Conservation (phyloP, 2,797 vertebrate genomes). For the Rhinogobio ventralis region DNA sequence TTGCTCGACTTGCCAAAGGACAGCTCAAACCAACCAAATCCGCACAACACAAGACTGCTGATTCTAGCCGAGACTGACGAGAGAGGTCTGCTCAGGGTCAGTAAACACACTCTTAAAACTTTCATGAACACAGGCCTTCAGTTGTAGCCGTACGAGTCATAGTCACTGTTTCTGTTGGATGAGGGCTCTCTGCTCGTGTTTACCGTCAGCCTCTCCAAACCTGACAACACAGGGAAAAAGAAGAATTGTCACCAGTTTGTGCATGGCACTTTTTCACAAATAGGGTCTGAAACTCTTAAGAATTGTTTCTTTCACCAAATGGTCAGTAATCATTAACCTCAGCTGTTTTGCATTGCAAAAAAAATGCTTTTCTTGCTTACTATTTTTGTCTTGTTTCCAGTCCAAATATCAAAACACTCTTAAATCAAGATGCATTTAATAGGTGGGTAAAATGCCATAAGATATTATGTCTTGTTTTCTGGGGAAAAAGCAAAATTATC, state of each 20-base stretch:
- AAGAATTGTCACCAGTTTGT: not conserved
- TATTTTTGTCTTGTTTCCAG: too few species aligned
- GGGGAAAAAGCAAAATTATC: too few species aligned
- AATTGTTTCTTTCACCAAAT: not conserved
- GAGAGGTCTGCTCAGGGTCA: not conserved
- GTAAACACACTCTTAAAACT: not conserved
- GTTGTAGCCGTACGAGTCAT: slow-evolving; percentile 65
- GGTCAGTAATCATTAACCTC: not conserved
- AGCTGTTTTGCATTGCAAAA: too few species aligned
- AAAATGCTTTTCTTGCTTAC: too few species aligned
- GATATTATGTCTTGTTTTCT: too few species aligned
- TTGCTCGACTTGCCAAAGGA: not conserved
- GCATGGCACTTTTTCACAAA: not conserved
- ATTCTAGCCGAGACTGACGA: slow-evolving; percentile 11
- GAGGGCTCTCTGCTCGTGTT: slow-evolving; percentile 73
- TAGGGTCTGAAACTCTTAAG: not conserved
- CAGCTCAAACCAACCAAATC: slow-evolving; percentile 12
- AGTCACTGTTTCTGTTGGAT: slow-evolving; percentile 77
- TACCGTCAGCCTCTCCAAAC: slow-evolving; percentile 74
- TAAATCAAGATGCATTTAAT: too few species aligned
- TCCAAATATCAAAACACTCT: not conserved
- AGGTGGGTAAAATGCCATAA: too few species aligned
- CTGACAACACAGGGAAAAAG: slow-evolving; percentile 59
- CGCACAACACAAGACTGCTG: not conserved
- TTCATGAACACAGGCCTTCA: slow-evolving; percentile 30